These are phyloP conservation scores for Cyanoderma ruficeps DNA, from an alignment of 2,113 vertebrate genomes.

Conservation along the genomic window DNA sequence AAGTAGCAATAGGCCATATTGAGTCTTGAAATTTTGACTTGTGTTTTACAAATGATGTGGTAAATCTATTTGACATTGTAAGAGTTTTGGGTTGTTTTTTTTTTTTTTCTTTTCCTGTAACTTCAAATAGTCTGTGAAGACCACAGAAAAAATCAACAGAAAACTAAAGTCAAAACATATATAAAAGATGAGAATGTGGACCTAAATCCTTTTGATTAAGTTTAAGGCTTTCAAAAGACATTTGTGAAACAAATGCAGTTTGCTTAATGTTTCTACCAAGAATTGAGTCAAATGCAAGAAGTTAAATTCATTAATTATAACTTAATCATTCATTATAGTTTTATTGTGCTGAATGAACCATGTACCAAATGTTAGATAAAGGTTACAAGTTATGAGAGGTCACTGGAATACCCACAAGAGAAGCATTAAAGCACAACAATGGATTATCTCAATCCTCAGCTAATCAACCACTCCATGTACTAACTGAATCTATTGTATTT, in stretches of 20 bases:
- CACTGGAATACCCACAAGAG: background rate
- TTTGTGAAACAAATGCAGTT: background rate
- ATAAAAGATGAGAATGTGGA: background rate
- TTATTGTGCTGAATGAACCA: background rate
- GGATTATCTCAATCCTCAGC: background rate
- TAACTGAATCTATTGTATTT: background rate
- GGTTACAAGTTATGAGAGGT: background rate
- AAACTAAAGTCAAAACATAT: background rate
- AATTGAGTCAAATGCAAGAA: background rate
- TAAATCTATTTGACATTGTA: background rate
- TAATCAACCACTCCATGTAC: background rate
- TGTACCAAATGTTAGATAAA: background rate
- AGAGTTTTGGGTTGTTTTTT: background rate
- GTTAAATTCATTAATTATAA: background rate
- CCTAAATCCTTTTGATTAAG: background rate
- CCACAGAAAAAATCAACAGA: background rate
- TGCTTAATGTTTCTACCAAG: background rate
- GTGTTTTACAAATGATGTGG: background rate
- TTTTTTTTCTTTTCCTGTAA: background rate
- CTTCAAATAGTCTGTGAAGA: background rate
- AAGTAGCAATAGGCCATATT: background rate
- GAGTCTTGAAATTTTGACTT: background rate
- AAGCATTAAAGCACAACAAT: background rate
- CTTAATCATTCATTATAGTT: background rate
- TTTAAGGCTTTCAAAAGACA: background rate